These are phyloP conservation scores for Crossocerus cetratus DNA, from an alignment of 2,888 invertebrate species.

Conservation along the genomic window DNA sequence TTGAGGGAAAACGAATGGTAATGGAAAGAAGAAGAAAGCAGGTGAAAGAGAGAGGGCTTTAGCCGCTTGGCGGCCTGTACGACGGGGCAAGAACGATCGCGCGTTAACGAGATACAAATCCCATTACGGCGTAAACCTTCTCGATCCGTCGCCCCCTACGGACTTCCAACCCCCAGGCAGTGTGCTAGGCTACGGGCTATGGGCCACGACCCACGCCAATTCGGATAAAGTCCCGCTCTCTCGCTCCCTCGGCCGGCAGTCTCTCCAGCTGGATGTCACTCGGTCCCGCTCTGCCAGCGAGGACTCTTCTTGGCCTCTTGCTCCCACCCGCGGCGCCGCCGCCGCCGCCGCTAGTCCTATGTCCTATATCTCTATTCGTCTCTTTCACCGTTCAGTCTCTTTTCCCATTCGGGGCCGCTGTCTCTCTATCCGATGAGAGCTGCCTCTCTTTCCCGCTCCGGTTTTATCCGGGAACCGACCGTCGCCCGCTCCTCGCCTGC, in stretches of 20 bases:
- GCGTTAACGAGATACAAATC: constrained; percentile 78
- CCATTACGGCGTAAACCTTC: constrained; percentile 76
- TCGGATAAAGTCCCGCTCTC: constrained; percentile 70
- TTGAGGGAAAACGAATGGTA: constrained; percentile 40
- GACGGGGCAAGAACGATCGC: constrained; percentile 74
- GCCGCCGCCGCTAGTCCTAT: constrained; percentile 17
- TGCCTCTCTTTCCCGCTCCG: constrained; percentile 40
- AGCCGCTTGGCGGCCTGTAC: constrained; percentile 65
- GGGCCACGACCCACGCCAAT: constrained; percentile 74
- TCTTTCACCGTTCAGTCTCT: constrained; percentile 35
- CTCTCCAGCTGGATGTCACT: constrained; percentile 13
- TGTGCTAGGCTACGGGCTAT: constrained; percentile 65
- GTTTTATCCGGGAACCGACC: constrained; percentile 53
- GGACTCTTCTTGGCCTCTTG: background rate
- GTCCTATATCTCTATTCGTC: constrained; percentile 24
- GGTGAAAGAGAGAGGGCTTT: constrained; percentile 34
- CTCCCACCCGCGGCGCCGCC: constrained; percentile 16
- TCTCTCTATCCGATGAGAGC: constrained; percentile 2
- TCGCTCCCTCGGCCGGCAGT: constrained; percentile 27
- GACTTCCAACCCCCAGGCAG: constrained; percentile 67
- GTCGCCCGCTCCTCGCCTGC: constrained; percentile 35
- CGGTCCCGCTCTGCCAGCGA: constrained; percentile 5
- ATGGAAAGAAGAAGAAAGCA: constrained; percentile 34
- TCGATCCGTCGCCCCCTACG: constrained; percentile 75
- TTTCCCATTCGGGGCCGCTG: constrained; percentile 6